Evolutionary conservation across 2,888 invertebrate genomes (phyloP), one percentile per base, ranked within the genome.

Genomic region (Himalopsyche japonica): DNA sequence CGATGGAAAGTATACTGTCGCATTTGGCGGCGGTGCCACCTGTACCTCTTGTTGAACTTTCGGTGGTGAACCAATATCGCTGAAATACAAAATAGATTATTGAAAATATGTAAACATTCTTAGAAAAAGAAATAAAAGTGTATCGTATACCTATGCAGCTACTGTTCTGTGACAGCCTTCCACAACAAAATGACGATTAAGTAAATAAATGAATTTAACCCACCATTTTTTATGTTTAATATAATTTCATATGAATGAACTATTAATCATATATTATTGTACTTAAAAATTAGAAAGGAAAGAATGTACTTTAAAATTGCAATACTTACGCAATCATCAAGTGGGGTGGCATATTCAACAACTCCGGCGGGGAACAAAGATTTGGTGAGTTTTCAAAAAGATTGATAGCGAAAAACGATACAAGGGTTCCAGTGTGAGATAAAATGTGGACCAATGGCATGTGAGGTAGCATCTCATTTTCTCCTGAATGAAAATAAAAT

Each of bases 401-500:
- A 90, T 97, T 96, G 5, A 97, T 92, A 79, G 97, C 93, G 89
- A 96, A 94, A 90, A 96, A 98, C 8, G 95, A 93, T 0, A 95
- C 94, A 32, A 98, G 92, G 18, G 95, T 91, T 0, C 98, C 97
- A 70, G 95, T 94, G 83, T 97, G 95, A 0, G 96, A 95, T 12
- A 98, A 90, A 10, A 97, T 92, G 82, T 96, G 94, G 3, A 98
- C 90, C 85, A 96, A 91, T 0, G 98, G 98, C 93, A 96, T 96
- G 5, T 95, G 94, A 0, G 95, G 94, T 37, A 97, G 90, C 0
- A 91, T 90, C 86, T 93, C 92, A 84, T 92, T 93, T 85, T 95
- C 95, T 82, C 93, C 93, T 93, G 88, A 49, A 48, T 76, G 27
- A 34, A 34, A 57, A 78, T 32, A 4, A 43, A 81, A 8, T 5